Base-by-base conservation (phyloP, 2,797 vertebrate species). In the Cyclura pinguis region DNA sequence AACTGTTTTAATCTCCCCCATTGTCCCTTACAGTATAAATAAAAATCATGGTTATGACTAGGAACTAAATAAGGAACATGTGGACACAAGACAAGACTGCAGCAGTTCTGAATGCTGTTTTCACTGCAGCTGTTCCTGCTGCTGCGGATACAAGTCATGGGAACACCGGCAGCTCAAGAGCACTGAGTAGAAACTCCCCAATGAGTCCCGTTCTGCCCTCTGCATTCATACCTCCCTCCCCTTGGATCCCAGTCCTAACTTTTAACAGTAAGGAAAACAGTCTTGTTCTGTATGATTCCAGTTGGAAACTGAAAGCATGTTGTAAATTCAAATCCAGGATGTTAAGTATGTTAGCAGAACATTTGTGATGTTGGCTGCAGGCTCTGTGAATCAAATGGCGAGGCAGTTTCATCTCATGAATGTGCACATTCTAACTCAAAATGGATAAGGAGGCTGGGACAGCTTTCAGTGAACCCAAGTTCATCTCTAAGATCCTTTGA, bases 401-500 rank as follows among this genome's bases (percentile, higher is more conserved):
- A n/a, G 20, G n/a, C n/a, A 50, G 67, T 77, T 91, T 84, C 73
- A 87, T 52, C 59, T 42, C 73, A 29, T 32, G n/a, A 16, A 88
- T 89, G 84, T 82, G 87, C 78, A 57, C 50, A 88, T 93, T 92
- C 93, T 95, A 93, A 92, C 94, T 88, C 90, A 85, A 95, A 95
- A 95, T 91, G 93, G 92, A 93, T 92, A 95, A 91, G 69, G 89
- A 93, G 94, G 92, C 86, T 29, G 90, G 96, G 95, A 95, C 87
- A 91, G 88, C 93, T 96, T 96, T 80, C 93, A 94, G 94, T 94
- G 92, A 96, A 91, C 92, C 87, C 88, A 95, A 96, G 93, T 93
- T 92, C 93, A 83, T 89, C 7, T 57, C 38, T 88, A 91, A 88
- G 76, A 94, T 90, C 94, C 97, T 92, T 94, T 96, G 96, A 97